phyloP scores from a whole-genome alignment of 2,888 invertebrate species.

The Hypena proboscidalis region DNA sequence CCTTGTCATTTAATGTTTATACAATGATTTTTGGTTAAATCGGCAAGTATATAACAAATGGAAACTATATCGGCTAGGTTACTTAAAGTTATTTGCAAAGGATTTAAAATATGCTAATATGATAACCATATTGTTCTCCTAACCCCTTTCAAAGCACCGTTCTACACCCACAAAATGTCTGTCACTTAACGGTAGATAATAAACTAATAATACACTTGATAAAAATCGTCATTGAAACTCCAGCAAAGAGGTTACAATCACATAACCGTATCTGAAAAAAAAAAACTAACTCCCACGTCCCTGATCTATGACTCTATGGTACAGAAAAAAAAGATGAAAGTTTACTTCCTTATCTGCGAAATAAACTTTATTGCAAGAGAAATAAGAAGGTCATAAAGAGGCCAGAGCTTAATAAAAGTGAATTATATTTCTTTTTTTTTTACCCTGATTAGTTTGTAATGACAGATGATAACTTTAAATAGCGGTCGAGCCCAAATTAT shows the following conservation, averaged over 20 bases:
- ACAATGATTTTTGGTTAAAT: too few species aligned
- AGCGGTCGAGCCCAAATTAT: conserved; percentile 23
- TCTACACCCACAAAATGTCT: conserved; percentile 11
- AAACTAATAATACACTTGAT: conserved; percentile 14
- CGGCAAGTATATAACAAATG: too few species aligned
- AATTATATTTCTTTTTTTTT: conserved; percentile 10
- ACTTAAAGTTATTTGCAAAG: too few species aligned
- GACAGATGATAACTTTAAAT: conserved; percentile 7
- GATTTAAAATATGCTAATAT: background rate
- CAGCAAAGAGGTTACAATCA: conserved; percentile 26
- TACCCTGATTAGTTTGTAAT: conserved; percentile 11
- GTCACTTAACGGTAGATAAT: conserved; percentile 23
- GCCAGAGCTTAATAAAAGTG: background rate
- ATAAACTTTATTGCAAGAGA: conserved; percentile 9
- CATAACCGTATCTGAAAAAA: conserved; percentile 27
- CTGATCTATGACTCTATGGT: conserved; percentile 44
- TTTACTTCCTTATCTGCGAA: conserved; percentile 14
- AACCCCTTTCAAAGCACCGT: conserved; percentile 18
- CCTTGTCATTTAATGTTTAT: too few species aligned
- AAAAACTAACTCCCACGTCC: conserved; percentile 45
- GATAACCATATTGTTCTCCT: conserved; percentile 8
- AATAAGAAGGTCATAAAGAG: background rate
- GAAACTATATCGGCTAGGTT: too few species aligned
- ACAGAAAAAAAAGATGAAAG: conserved; percentile 8
- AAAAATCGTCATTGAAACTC: conserved; percentile 10